Conservation (phyloP, 2,113 vertebrate genomes). For the Phyllostomus hastatus region DNA sequence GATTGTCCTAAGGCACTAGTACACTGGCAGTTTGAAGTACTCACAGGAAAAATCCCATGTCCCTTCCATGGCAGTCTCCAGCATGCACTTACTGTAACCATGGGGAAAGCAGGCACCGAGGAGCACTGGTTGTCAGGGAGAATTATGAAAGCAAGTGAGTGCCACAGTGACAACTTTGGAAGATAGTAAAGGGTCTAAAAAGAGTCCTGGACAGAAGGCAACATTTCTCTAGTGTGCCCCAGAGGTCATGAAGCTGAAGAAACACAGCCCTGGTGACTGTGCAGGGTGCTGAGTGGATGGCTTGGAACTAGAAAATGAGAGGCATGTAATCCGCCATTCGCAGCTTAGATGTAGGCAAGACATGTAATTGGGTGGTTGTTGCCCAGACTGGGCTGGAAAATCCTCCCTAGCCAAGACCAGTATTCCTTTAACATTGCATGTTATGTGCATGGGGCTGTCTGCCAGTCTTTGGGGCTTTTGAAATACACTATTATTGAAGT, state of each 20-base stretch:
- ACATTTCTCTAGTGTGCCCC: not conserved
- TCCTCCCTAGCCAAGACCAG: conserved; percentile 4
- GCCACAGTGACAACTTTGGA: conserved; percentile 20
- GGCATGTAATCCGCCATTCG: not conserved
- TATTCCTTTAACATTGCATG: conserved; percentile 30
- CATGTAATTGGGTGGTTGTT: conserved; percentile 51
- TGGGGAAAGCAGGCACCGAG: not conserved
- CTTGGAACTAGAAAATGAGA: not conserved
- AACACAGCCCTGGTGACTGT: not conserved
- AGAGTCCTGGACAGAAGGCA: not conserved
- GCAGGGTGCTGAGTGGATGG: not conserved
- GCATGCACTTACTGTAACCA: not conserved
- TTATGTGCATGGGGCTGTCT: not conserved
- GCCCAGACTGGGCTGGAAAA: conserved; percentile 35
- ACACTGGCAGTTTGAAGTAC: not conserved
- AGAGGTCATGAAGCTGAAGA: not conserved
- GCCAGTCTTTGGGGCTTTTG: conserved; percentile 32
- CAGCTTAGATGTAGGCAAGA: not conserved
- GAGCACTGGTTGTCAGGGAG: conserved; percentile 40
- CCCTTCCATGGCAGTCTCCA: not conserved
- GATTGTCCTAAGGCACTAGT: not conserved
- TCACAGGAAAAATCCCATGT: not conserved
- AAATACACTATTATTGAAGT: conserved; percentile 59
- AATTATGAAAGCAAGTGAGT: conserved; percentile 45
- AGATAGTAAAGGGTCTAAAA: conserved; percentile 38